phyloP scores from a whole-genome alignment of 2,888 invertebrate genomes.

The Endotricha flammealis region DNA sequence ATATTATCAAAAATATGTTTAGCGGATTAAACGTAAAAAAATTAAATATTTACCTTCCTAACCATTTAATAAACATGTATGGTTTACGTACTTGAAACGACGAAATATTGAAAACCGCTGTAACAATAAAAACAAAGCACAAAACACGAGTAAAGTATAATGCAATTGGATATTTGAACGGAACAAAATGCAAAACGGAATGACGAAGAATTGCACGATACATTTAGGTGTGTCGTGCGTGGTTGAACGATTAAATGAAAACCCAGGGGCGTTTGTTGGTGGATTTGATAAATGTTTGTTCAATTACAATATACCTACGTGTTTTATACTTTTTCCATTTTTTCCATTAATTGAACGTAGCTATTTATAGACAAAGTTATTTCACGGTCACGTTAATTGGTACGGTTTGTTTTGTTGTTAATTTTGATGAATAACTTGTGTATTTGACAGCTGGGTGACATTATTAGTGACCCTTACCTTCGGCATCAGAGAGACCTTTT shows the following conservation, averaged over 20 bases:
- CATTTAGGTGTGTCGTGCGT: neutral
- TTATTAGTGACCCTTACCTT: too few relatives aligned
- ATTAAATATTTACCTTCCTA: too few relatives aligned
- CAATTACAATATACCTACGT: constrained; percentile 10
- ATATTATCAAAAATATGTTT: too few relatives aligned
- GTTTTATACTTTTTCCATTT: neutral
- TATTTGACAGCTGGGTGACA: too few relatives aligned
- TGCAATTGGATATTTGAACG: neutral
- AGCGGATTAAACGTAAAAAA: too few relatives aligned
- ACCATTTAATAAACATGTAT: too few relatives aligned
- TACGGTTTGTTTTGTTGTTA: too few relatives aligned
- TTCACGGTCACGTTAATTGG: too few relatives aligned
- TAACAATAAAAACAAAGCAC: neutral
- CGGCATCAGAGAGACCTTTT: too few relatives aligned
- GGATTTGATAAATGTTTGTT: constrained; percentile 17
- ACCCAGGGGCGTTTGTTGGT: neutral
- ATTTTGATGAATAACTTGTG: too few relatives aligned
- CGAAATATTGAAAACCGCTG: neutral
- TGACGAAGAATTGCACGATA: neutral
- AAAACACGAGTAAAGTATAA: neutral
- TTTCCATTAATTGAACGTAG: neutral
- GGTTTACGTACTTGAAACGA: too few relatives aligned
- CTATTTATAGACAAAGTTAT: too few relatives aligned
- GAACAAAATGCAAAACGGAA: neutral
- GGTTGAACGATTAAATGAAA: constrained; percentile 2